phyloP scores from a whole-genome alignment of 2,797 vertebrate species.

The Sebastes elongatus region DNA sequence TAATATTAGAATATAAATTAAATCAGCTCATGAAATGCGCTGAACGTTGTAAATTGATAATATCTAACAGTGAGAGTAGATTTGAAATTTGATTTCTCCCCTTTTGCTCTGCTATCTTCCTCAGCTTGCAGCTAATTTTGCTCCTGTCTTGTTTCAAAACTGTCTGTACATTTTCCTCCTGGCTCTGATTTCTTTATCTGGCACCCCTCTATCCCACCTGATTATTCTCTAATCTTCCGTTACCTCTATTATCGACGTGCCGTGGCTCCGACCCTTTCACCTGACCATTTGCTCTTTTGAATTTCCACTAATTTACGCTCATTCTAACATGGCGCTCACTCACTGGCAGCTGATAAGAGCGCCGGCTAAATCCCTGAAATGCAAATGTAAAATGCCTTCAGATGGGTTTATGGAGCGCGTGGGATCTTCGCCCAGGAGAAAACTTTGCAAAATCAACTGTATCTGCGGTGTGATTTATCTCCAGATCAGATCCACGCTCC shows the following conservation, averaged over 20 bases:
- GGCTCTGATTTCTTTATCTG: neutral
- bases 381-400: constrained; percentile 31
- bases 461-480: constrained; percentile 44
- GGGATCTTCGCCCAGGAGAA: constrained; percentile 28
- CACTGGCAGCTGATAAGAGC: constrained; percentile 8
- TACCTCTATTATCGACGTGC: neutral
- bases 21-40: neutral
- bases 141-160: neutral
- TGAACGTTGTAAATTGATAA: neutral
- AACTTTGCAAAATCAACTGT: constrained; percentile 33
- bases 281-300: neutral
- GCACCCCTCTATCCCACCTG: neutral
- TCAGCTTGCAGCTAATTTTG: neutral
- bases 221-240: constrained; percentile 1
- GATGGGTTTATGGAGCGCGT: constrained; percentile 3
- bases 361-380: constrained; percentile 26
- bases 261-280: constrained; percentile 3
- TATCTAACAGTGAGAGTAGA: neutral
- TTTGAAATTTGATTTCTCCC: neutral
- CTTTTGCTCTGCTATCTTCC: neutral
- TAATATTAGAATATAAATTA: neutral
- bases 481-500: constrained; percentile 27
- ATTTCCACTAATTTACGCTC: neutral
- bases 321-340: neutral
- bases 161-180: neutral